Evolutionary conservation across 2,113 vertebrate species (phyloP), one percentile per base, ranked within the genome.

Genomic region (Spermophilus dauricus): DNA sequence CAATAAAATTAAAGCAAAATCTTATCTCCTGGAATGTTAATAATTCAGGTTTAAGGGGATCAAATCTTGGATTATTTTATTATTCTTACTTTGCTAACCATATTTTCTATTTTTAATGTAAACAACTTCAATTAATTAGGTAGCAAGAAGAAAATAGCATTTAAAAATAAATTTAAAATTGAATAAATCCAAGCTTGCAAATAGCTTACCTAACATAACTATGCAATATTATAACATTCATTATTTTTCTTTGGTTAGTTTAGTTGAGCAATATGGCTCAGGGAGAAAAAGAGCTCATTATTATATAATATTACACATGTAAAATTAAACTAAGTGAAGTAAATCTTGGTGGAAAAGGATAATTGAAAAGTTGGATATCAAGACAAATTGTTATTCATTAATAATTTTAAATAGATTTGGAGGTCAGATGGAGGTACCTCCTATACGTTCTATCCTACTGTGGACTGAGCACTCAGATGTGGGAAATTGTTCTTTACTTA

Each of bases 1-100:
- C 24, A 95, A 34, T 32, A 85, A 95, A 58, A 96, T 84, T 58
- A 95, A 94, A 65, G 2, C 2, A 72, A 91, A 69, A 14, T 14
- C 13, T 9, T 48, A 65, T 11, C 32, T 3, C 56, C 16, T 5
- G 78, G 5, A 4, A 32, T 34, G 24, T 58, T 91, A 67, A 58
- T 67, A 30, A 88, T 24, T 28, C 26, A 91, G 8, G 12, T 53
- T 42, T 30, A 37, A 76, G 28, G 5, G 22, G 32, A 67, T 73
- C 72, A 39, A 30, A 34, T 89, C 72, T 30, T 32, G 5, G 0
- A 48, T 34, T 67, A 1, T 73, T 73, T 76, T 63, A 72, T 63
- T 61, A 76, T 30, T 77, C 24, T 53, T 84, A 84, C 26, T 53
- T 67, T 37, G 0, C n/a, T 89, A 18, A 58, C 22, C 48, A 56